Base-by-base conservation (phyloP, 2,888 invertebrate species). In the Coecobrya sp. region DNA sequence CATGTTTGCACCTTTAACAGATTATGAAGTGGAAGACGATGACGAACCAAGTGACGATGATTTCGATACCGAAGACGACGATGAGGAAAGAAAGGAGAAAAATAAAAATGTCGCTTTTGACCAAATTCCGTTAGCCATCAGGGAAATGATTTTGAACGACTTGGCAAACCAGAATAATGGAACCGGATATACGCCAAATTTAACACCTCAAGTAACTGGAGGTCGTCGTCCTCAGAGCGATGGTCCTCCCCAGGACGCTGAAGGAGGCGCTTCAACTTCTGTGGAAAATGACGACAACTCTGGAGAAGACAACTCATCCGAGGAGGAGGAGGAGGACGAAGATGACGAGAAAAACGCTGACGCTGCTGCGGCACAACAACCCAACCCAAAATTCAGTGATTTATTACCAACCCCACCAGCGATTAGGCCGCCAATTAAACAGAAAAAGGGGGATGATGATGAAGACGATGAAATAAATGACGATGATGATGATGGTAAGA, bases 111-210 rank as follows among this genome's bases (percentile, higher is more conserved):
- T 11, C 10, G 10, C 11, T 0, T 90, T 90, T 36, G 62, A 90
- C 3, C 49, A 90, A 5, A 90, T 90, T 36, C 90, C 90, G 0
- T 25, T 90, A 4, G 90, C 90, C 25, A 90, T 90, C 30, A 55
- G 90, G 4, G 90, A 90, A 90, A 90, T 90, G 90, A 90, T 90
- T 52, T 85, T 90, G 85, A 90, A 90, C n/a, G 90, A 90, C 22
- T 76, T 90, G 85, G 90, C 90, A 25, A 90, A 79, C 36, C 59
- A 90, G 19, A 90, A 90, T 11, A 90, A 90, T 49, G 90, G 85
- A 76, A 19, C 85, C 0, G 90, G 89, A 7, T 89, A 73, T 59
- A 4, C 16, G 0, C 89, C 89, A 52, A 89, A 84, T 84, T 36
- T 89, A n/a, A 89, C 89, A 2, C 89, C 89, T n/a, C 7, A 89